Base-by-base conservation (phyloP, 2,888 invertebrate species). In the Mythimna vitellina region DNA sequence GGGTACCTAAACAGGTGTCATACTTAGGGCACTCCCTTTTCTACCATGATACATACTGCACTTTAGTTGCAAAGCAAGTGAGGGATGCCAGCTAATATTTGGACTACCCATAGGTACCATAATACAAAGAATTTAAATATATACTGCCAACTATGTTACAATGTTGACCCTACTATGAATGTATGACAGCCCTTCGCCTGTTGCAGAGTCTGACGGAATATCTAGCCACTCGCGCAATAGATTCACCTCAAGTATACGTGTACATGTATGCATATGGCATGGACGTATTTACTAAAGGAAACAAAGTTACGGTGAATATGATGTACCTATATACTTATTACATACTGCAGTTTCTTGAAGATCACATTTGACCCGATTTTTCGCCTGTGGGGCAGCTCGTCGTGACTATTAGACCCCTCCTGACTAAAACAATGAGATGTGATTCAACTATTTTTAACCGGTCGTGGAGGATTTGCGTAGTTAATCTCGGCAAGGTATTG, bases 161-260 rank as follows among this genome's bases (percentile, higher is more conserved):
- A 29, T 29, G 1, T 29, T 29, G 29, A 29, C 29, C 29, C 29
- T 56, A 20, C 12, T 58, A 14, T 9, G 17, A 49, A 12, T 57
- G 57, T 20, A 20, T 38, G 29, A 32, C 4, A 38, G n/a, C 17
- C 3, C 7, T 53, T 42, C 17, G 8, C 32, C 3, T 61, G 63
- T 87, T 88, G 14, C 86, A 95, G 93, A 92, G 92, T 79, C 76
- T 94, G 20, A 91, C 89, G 2, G 93, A 95, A 71, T 95, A 94
- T 70, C 80, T 96, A 22, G 90, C 92, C 17, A 92, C 92, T 0
- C 90, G 92, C 0, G 95, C 95, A 0, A 93, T 95, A 22, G 93
- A 95, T 73, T 91, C 93, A 0, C 95, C 95, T 0, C 94, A 95
- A 65, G 78, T 89, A 0, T 95, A 94, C 61, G 94, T 95, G 10